Evolutionary conservation across 2,113 vertebrate genomes (phyloP), one percentile per base, ranked within the genome.

Genomic region (Otolemur garnettii): DNA sequence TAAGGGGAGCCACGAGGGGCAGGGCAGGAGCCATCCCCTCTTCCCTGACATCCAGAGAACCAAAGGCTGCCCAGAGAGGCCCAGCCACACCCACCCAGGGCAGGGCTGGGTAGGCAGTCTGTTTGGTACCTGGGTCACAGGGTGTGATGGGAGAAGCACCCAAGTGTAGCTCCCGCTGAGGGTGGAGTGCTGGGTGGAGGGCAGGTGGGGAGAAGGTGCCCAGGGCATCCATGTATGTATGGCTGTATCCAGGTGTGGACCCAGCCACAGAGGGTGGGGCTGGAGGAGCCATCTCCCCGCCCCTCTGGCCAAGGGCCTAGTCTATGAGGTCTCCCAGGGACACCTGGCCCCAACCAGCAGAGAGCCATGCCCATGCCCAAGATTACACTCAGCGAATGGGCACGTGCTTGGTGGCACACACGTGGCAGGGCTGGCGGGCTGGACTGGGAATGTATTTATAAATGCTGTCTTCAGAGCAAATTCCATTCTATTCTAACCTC

Each of bases 401-500:
- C 98, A 98, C 98, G 98, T 98, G 98, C 98, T 98, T 66, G 91
- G 98, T 98, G 98, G 91, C 96, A 97, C 97, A 98, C 98, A 98
- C 98, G 97, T 98, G 98, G 98, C 98, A 5, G 86, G 85, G 97
- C 97, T 83, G 93, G 97, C 60, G 96, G 98, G 97, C 97, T 74
- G 98, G 98, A 97, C 97, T 96, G 95, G 98, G 97, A 97, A 98
- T 98, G 98, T 98, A 98, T 99, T 99, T 98, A 98, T 98, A 98
- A 98, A 98, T 57, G 96, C 89, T 97, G 98, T 98, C 98, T 98
- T 98, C 98, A 98, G 98, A 98, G 98, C 95, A 83, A 98, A 99
- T 99, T 98, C 98, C 98, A 98, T 98, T 98, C 98, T 98, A 98
- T 98, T 98, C 98, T 98, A 98, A 98, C 98, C 95, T 96, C 97